Percentiles rank a stretch among this genome's conserved stretches.
Conservation (phyloP, 2,888 invertebrate species). For the Diplazon laetatorius region DNA sequence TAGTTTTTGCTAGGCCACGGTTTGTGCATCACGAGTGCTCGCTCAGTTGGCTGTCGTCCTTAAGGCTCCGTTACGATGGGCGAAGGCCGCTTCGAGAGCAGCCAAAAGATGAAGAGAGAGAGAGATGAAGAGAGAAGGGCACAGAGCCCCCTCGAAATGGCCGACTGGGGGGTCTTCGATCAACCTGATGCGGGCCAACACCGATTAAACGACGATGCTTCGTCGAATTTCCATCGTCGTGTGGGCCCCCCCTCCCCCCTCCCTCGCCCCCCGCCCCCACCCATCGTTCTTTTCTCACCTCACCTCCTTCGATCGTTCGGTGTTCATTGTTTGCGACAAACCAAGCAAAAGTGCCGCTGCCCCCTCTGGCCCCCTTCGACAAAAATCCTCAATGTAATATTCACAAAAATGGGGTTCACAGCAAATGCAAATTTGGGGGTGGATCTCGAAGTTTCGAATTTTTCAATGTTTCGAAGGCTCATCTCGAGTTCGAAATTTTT, state of each 20-base stretch:
- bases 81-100: constrained; percentile 55
- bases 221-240: constrained; percentile 77
- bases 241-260: no score
- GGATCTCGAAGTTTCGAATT: no score
- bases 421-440: no score
- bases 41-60: constrained; percentile 52
- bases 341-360: constrained; percentile 1
- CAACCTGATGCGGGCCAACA: constrained; percentile 81
- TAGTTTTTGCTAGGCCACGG: constrained; percentile 60
- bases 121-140: neutral
- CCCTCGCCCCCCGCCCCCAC: no score
- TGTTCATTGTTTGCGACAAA: constrained; percentile 7
- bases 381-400: no score
- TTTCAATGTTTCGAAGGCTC: no score
- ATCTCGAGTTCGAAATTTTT: no score
- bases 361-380: neutral
- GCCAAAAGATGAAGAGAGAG: neutral
- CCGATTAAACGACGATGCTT: constrained; percentile 80
- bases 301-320: constrained; percentile 18
- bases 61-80: constrained; percentile 55
- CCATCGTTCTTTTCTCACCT: constrained; percentile 35
- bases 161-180: constrained; percentile 80
- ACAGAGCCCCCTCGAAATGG: constrained; percentile 66
- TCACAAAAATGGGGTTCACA: no score
- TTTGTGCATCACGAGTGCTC: constrained; percentile 30